phyloP scores from a whole-genome alignment of 2,113 vertebrate genomes.

The Gopherus flavomarginatus region DNA sequence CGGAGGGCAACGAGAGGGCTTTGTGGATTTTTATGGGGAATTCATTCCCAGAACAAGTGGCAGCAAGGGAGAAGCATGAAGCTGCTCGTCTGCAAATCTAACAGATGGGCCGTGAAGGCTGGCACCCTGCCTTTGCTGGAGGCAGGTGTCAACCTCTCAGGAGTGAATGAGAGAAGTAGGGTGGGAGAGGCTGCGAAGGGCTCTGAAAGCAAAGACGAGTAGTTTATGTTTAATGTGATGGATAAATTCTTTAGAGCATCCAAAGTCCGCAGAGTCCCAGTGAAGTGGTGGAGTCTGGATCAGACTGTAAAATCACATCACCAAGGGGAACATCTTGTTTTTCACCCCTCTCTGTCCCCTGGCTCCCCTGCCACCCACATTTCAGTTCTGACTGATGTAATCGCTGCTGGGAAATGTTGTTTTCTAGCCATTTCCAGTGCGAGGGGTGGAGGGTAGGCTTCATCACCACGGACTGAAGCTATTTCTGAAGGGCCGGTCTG shows the following conservation, averaged over 20 bases:
- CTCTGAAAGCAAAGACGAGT: not conserved
- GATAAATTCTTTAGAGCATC: not conserved
- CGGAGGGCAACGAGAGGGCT: not conserved
- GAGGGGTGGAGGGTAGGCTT: not conserved
- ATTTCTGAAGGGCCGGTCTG: not conserved
- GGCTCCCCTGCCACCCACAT: not conserved
- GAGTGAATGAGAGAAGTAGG: not conserved
- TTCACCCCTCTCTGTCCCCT: too few relatives aligned
- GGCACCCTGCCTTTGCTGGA: not conserved
- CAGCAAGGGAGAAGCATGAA: too few relatives aligned
- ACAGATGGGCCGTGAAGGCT: too few relatives aligned
- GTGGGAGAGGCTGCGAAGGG: not conserved
- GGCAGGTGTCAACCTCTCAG: not conserved
- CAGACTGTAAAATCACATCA: not conserved
- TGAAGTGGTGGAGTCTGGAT: not conserved
- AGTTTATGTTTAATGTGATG: not conserved
- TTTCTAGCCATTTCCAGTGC: not conserved
- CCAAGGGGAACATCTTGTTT: too few relatives aligned
- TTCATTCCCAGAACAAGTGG: not conserved
- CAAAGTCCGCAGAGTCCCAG: not conserved
- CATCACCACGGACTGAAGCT: not conserved
- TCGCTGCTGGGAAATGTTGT: not conserved
- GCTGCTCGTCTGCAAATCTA: too few relatives aligned
- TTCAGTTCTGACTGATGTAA: not conserved
- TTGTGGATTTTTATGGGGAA: not conserved